Evolutionary conservation across 2,113 vertebrate species (phyloP).

Genomic region (Vimba vimba): DNA sequence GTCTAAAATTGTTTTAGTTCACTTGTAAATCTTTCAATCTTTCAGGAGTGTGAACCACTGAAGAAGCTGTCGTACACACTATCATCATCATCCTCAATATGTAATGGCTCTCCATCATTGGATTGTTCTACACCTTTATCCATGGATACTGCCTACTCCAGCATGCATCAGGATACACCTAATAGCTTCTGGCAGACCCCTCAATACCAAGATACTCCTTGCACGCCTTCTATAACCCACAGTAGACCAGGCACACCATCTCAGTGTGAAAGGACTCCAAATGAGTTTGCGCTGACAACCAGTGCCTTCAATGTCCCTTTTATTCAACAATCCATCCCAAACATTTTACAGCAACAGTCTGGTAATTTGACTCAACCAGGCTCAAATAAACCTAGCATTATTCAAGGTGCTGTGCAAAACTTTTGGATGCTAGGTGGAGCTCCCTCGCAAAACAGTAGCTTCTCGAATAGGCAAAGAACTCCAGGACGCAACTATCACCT

Average conservation of each 20-base stretch:
- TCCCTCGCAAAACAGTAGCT: conserved; percentile 86
- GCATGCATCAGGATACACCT: conserved; percentile 93
- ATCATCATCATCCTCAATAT: conserved; percentile 70
- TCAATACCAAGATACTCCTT: conserved; percentile 86
- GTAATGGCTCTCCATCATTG: conserved; percentile 80
- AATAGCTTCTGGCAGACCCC: conserved; percentile 91
- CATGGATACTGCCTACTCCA: conserved; percentile 96
- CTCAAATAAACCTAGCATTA: conserved; percentile 33
- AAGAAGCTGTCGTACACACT: conserved; percentile 72
- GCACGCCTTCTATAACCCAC: conserved; percentile 87
- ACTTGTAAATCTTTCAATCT: not conserved
- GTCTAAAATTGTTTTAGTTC: not conserved
- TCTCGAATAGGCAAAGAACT: conserved; percentile 91
- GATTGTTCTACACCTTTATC: conserved; percentile 90
- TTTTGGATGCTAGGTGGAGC: conserved; percentile 12
- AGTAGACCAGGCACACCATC: conserved; percentile 92
- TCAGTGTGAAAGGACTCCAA: conserved; percentile 26
- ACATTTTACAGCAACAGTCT: not conserved
- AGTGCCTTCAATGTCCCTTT: not conserved
- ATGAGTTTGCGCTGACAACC: not conserved
- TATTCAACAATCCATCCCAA: conserved; percentile 9
- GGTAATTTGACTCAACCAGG: conserved; percentile 19
- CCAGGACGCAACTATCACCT: conserved; percentile 78
- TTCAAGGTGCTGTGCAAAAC: conserved; percentile 30
- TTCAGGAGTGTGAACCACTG: conserved; percentile 67